These are phyloP conservation scores for Bubo bubo DNA, from an alignment of 2,113 vertebrate genomes.

Conservation along the genomic window DNA sequence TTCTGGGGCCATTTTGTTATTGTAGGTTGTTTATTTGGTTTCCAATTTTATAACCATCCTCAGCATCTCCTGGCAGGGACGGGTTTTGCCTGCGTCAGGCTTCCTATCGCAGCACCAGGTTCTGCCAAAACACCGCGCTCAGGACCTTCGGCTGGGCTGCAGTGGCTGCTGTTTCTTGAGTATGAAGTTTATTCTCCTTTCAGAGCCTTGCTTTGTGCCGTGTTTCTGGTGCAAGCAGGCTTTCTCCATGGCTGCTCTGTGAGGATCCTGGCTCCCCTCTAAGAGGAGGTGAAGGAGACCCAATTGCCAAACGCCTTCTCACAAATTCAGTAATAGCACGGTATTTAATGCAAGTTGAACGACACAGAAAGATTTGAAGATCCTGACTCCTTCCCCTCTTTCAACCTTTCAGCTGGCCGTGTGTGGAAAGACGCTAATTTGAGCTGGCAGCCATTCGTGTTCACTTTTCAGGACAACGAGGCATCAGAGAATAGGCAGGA, in stretches of 20 bases:
- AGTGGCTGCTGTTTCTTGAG: neutral
- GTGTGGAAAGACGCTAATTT: neutral
- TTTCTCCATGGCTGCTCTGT: fast-evolving
- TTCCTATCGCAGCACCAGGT: fast-evolving
- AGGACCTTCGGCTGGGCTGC: neutral
- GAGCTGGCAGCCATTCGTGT: conserved; percentile 60
- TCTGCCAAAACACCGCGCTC: neutral
- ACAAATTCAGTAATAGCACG: fast-evolving
- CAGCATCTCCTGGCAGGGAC: neutral
- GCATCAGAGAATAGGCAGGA: conserved; percentile 13
- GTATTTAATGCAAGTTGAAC: no score
- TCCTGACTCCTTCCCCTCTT: neutral
- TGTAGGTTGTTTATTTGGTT: neutral
- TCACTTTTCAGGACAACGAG: conserved; percentile 44
- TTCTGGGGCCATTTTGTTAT: fast-evolving
- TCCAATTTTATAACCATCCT: neutral
- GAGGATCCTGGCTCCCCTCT: fast-evolving
- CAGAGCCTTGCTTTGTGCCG: neutral
- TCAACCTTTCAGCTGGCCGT: neutral
- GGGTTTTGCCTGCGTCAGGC: neutral
- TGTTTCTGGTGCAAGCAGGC: neutral
- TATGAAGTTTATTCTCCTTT: neutral
- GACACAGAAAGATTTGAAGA: neutral
- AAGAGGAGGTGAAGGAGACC: neutral
- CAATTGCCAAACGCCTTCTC: neutral